Percentiles rank a stretch among this genome's conserved stretches.
phyloP scores from a whole-genome alignment of 2,888 invertebrate species.

The Phrixothrix hirtus region DNA sequence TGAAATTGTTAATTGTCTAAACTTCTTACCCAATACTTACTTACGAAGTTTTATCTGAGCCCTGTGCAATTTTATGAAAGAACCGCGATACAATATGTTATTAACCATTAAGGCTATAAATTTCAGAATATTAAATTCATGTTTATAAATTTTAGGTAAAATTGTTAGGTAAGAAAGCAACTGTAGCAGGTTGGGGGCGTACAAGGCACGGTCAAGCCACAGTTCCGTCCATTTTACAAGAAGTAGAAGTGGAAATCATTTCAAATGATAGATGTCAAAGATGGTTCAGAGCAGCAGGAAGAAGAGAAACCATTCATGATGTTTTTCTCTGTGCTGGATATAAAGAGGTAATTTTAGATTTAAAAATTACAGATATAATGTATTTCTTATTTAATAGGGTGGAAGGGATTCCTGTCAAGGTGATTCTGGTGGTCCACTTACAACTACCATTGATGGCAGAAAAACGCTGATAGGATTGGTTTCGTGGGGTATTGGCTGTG shows the following conservation, averaged over 20 bases:
- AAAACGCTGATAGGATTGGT: conserved; percentile 86
- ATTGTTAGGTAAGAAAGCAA: conserved; percentile 84
- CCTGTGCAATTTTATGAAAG: no score
- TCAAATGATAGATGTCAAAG: conserved; percentile 89
- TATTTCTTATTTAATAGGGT: conserved; percentile 57
- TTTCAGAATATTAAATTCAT: no score
- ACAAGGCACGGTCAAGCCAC: conserved; percentile 87
- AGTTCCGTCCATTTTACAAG: conserved; percentile 83
- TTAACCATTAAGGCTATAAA: no score
- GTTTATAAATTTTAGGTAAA: conserved; percentile 60
- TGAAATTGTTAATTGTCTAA: no score
- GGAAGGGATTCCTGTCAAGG: conserved; percentile 76
- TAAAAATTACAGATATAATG: not conserved
- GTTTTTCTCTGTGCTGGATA: conserved; percentile 93
- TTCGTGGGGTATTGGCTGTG: conserved; percentile 92
- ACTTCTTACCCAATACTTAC: no score
- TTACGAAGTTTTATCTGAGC: no score
- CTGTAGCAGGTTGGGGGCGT: conserved; percentile 91
- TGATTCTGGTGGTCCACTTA: conserved; percentile 87
- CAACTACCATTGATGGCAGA: conserved; percentile 80
- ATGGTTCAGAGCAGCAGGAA: conserved; percentile 89
- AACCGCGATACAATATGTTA: no score
- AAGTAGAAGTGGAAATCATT: conserved; percentile 84
- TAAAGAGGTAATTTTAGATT: conserved; percentile 69
- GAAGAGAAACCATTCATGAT: conserved; percentile 90